Evolutionary conservation across 2,797 vertebrate genomes (phyloP).

Genomic region (Crypturellus tataupa): DNA sequence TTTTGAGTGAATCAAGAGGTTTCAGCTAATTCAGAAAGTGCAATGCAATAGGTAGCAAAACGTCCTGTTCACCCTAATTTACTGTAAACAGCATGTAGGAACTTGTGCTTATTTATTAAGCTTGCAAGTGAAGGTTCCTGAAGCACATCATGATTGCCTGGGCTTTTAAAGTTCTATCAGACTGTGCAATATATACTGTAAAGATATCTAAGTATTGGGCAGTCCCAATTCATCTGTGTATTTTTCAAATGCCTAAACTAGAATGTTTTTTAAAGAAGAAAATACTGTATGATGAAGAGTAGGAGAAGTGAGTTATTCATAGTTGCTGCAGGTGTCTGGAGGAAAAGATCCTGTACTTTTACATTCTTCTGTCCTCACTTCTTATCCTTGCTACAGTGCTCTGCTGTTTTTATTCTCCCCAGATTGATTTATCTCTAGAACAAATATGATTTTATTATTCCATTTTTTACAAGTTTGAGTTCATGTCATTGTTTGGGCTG

Average conservation of each 20-base stretch:
- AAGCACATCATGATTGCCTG: background rate
- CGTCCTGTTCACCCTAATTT: background rate
- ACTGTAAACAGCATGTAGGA: background rate
- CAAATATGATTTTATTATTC: conserved; percentile 58
- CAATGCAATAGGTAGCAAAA: background rate
- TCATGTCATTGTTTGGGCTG: conserved; percentile 33
- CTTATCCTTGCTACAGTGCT: background rate
- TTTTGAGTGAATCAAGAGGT: conserved; percentile 14
- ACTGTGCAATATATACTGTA: background rate
- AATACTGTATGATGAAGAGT: background rate
- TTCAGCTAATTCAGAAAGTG: background rate
- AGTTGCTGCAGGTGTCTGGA: background rate
- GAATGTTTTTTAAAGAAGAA: background rate
- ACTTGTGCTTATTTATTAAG: background rate
- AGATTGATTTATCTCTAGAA: conserved; percentile 32
- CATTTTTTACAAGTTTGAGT: conserved; percentile 63
- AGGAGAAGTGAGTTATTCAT: background rate
- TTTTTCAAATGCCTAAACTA: background rate
- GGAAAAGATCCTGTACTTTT: background rate
- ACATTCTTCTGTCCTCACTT: background rate
- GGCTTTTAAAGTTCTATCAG: background rate
- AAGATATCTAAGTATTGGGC: background rate
- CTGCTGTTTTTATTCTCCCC: background rate
- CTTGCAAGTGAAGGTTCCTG: background rate
- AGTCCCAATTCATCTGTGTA: background rate